Conservation (phyloP, 2,113 vertebrate species). For the Otolemur garnettii region DNA sequence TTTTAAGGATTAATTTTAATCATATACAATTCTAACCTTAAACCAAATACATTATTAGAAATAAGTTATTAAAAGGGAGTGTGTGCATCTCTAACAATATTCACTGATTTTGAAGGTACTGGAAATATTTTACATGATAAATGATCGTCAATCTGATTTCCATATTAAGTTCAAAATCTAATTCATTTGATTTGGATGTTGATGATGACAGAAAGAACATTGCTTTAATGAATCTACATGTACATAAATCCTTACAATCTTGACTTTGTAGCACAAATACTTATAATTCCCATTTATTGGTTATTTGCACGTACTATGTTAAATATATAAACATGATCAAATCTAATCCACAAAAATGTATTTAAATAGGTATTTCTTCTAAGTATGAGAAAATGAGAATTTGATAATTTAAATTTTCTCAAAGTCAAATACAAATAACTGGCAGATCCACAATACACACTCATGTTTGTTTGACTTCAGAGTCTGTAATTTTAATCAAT, state of each 20-base stretch:
- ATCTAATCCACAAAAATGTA: not conserved
- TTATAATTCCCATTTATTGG: not conserved
- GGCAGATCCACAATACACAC: not conserved
- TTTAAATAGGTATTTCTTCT: not conserved
- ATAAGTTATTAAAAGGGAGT: not conserved
- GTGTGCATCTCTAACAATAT: conserved; percentile 37
- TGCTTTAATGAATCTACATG: not conserved
- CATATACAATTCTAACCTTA: not conserved
- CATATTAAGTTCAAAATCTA: conserved; percentile 19
- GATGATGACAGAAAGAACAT: conserved; percentile 13
- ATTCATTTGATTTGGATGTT: conserved; percentile 4
- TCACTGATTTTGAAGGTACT: conserved; percentile 41
- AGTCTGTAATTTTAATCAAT: not conserved
- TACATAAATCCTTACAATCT: not conserved
- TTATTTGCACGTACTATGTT: not conserved
- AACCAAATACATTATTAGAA: conserved; percentile 21
- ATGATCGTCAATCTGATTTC: not conserved
- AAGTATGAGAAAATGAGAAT: not conserved
- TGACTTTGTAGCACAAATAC: not conserved
- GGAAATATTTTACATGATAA: not conserved
- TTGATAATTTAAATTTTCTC: not conserved
- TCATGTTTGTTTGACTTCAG: not conserved
- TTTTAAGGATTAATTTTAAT: not conserved
- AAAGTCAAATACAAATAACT: not conserved
- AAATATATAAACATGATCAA: not conserved